Evolutionary conservation across 2,797 vertebrate genomes (phyloP), one percentile per base, ranked within the genome.

Genomic region (Buphagus erythrorhynchus): DNA sequence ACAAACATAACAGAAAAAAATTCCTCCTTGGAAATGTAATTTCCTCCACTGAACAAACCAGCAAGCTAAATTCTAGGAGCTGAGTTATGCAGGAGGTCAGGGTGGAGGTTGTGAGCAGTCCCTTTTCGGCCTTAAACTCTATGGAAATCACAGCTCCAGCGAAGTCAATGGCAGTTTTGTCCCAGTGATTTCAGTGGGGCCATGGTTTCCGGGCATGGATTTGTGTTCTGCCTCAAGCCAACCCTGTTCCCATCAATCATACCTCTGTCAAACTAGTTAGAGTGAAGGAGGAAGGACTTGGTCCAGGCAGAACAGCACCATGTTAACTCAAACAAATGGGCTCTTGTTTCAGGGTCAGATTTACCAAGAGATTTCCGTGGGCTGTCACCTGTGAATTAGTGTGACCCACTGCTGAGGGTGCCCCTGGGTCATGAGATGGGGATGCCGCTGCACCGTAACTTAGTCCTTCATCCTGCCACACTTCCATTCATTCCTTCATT

Each of bases 101-200:
- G 28, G 48, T 48, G 63, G 65, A 86, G 89, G 69, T 91, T 94
- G 55, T 55, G 66, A 94, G 55, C 0, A 0, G 81, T 84, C 65
- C 58, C 62, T 89, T 92, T 95, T 89, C 75, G 87, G 75, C 85
- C 66, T 75, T 84, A 83, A 88, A 86, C 51, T 62, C 75, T 49
- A 35, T 75, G 89, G 71, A 84, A 95, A 95, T 90, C 94, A 80
- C 63, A 90, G 78, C 76, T 75, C 78, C 51, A 63, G 72, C 0
- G 3, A 63, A 95, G 89, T 96, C 95, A 97, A 96, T 96, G 86
- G 88, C 76, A 88, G 88, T 96, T 96, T 95, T 96, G 96, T 95
- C 88, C 90, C 88, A 63, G 74, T 82, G 83, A 76, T 86, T 96
- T 95, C 83, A 82, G 77, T 31, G 95, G 74, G 88, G 77, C 88